phyloP scores from a whole-genome alignment of 23 tunicate species.

The Styela clava region DNA sequence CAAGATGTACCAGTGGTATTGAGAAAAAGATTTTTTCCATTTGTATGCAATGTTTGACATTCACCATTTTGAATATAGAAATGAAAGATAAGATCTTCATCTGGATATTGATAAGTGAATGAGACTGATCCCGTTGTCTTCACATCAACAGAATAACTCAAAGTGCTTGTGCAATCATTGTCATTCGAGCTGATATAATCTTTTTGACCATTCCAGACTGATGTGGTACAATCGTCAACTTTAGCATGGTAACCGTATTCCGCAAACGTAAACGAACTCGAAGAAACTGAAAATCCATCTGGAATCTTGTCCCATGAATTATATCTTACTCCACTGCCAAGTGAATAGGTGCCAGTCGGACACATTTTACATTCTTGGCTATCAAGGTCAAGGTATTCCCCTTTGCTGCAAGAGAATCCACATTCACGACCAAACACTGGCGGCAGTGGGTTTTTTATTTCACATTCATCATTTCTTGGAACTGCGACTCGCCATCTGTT shows the following conservation, averaged over 20 bases:
- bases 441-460: slow-evolving; percentile 44
- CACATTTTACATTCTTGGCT: slow-evolving; percentile 55
- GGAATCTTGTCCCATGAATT: slow-evolving; percentile 79
- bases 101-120: slow-evolving; percentile 65
- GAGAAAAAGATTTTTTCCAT: slow-evolving; percentile 37
- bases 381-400: slow-evolving; percentile 44
- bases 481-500: slow-evolving; percentile 75
- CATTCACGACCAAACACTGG: slow-evolving; percentile 54
- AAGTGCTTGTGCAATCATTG: slow-evolving; percentile 84
- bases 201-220: slow-evolving; percentile 56
- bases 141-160: slow-evolving; percentile 53
- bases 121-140: slow-evolving; percentile 47
- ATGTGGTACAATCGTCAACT: slow-evolving; percentile 59
- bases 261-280: slow-evolving; percentile 45
- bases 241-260: slow-evolving; percentile 67
- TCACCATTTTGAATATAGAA: slow-evolving; percentile 78
- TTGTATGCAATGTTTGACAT: slow-evolving; percentile 39
- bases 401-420: slow-evolving; percentile 50
- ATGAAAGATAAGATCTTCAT: slow-evolving; percentile 68
- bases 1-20: slow-evolving; percentile 71
- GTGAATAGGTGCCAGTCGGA: slow-evolving; percentile 76
- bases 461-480: slow-evolving; percentile 50
- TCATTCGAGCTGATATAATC: slow-evolving; percentile 58
- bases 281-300: slow-evolving; percentile 42
- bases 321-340: slow-evolving; percentile 77